Percentiles rank a stretch among this genome's conserved stretches.
Conservation (phyloP, 2,113 vertebrate species). For the Corythaixoides concolor region DNA sequence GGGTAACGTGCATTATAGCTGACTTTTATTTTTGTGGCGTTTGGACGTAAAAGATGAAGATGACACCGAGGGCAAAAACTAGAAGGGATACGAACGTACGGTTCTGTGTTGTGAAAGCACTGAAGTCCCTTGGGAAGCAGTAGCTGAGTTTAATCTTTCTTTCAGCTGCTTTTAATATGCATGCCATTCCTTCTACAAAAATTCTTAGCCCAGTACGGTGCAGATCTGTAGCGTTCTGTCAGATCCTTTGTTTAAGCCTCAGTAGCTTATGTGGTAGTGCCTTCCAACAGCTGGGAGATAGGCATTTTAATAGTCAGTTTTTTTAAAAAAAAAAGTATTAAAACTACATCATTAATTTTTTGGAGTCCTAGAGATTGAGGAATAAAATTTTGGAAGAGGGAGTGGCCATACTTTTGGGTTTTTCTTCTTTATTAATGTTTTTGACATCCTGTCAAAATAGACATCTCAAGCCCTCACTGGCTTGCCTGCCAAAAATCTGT, state of each 20-base stretch:
- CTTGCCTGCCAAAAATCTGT: neutral
- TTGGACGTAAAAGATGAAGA: neutral
- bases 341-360: neutral
- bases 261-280: neutral
- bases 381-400: neutral
- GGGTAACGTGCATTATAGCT: neutral
- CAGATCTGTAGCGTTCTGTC: neutral
- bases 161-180: conserved; percentile 20
- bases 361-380: neutral
- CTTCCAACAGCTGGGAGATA: neutral
- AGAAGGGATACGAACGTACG: neutral
- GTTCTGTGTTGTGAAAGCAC: neutral
- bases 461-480: neutral
- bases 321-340: neutral
- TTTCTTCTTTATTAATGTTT: neutral
- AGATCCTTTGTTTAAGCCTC: neutral
- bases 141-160: conserved; percentile 24
- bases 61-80: neutral
- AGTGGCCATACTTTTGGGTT: neutral
- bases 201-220: neutral
- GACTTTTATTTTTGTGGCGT: neutral
- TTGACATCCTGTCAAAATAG: neutral
- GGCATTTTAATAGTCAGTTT: neutral
- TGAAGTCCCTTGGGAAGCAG: conserved; percentile 26
- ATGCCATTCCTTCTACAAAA: neutral